Conservation (phyloP, 1,140 invertebrate genomes). For the Drosophila sp. region DNA sequence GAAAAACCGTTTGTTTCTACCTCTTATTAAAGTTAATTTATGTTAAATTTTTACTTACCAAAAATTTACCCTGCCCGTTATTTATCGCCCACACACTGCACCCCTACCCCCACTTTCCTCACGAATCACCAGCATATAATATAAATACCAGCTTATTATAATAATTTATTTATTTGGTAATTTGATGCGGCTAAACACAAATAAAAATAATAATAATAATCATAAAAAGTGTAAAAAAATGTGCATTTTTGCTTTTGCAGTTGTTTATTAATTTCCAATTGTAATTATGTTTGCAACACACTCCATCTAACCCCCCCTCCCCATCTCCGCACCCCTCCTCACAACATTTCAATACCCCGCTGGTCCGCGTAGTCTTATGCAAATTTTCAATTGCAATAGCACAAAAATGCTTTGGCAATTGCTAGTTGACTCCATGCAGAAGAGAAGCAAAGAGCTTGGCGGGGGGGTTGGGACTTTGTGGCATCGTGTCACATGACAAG, state of each 20-base stretch:
- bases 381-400: conserved; percentile 3
- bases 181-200: conserved; percentile 31
- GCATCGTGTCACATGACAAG: conserved; percentile 4
- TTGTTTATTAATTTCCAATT: conserved; percentile 46
- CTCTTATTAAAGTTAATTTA: no score
- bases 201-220: conserved; percentile 24
- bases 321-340: not conserved
- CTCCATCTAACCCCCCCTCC: not conserved
- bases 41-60: no score
- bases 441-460: not conserved
- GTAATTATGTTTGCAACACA: conserved; percentile 29
- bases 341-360: not conserved
- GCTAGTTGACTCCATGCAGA: not conserved
- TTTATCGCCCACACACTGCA: not conserved
- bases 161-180: conserved; percentile 55
- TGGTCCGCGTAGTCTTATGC: not conserved
- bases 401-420: conserved; percentile 2
- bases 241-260: conserved; percentile 25
- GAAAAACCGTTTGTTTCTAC: no score
- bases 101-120: not conserved
- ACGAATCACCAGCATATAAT: not conserved
- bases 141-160: conserved; percentile 26
- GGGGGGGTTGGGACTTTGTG: not conserved
- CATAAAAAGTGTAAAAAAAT: conserved; percentile 24
- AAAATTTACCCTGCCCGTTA: no score